Evolutionary conservation across 1,140 invertebrate genomes (phyloP).

Genomic region (Nylanderia fulva): DNA sequence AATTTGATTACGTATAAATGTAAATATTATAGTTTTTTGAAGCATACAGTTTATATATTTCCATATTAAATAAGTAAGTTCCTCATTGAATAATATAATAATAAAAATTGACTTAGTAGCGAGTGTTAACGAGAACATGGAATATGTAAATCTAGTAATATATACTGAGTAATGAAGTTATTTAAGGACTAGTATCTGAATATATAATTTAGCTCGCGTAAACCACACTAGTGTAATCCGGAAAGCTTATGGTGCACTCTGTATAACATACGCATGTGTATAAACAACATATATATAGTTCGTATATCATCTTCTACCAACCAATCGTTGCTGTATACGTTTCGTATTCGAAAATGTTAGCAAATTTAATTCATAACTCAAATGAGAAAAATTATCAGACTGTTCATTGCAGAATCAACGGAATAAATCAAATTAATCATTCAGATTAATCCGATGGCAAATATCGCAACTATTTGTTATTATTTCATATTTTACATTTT

Average conservation of each 20-base stretch:
- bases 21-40: too few relatives aligned
- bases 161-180: not conserved
- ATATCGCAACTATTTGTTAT: not conserved
- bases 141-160: not conserved
- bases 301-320: not conserved
- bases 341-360: not conserved
- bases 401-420: not conserved
- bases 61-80: not conserved
- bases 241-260: not conserved
- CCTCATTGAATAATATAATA: not conserved
- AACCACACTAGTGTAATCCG: not conserved
- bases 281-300: not conserved
- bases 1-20: not conserved
- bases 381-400: constrained; percentile 1
- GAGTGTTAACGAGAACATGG: not conserved
- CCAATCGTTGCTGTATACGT: not conserved
- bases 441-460: not conserved
- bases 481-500: too few relatives aligned
- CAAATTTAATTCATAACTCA: constrained; percentile 11
- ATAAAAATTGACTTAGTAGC: not conserved
- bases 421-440: not conserved
- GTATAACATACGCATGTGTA: not conserved
- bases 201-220: constrained; percentile 4
- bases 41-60: not conserved
- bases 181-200: not conserved